Conservation (phyloP, 2,113 vertebrate species). For the Rissa tridactyla region DNA sequence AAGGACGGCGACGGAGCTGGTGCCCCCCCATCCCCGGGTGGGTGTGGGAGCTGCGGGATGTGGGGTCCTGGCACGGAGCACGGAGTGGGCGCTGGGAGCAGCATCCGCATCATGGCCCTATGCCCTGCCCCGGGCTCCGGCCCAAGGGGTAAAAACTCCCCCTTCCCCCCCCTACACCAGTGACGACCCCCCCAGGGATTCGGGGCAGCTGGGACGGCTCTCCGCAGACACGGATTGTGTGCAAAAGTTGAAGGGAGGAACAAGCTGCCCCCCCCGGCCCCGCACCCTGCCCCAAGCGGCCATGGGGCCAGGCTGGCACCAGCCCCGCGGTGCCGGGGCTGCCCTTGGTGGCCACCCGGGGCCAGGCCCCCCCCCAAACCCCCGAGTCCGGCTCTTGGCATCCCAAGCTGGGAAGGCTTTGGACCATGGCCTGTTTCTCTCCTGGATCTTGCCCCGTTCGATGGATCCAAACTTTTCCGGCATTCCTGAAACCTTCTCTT, state of each 20-base stretch:
- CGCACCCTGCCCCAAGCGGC: rapidly evolving
- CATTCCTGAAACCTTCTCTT: neutral
- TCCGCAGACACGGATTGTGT: neutral
- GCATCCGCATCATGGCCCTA: neutral
- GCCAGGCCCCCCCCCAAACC: neutral
- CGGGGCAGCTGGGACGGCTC: neutral
- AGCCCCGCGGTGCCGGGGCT: neutral
- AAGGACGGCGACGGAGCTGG: no score
- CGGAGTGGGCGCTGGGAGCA: neutral
- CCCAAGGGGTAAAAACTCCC: neutral
- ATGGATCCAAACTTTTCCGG: constrained; percentile 7
- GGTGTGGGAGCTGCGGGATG: neutral
- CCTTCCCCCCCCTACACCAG: neutral
- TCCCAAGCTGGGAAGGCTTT: neutral
- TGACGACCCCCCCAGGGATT: neutral
- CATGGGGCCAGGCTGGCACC: neutral
- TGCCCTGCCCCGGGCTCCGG: neutral
- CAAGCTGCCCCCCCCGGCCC: neutral
- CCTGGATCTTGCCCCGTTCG: neutral
- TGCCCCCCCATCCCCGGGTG: neutral
- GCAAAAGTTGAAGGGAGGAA: neutral
- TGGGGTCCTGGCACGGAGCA: neutral
- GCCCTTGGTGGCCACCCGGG: rapidly evolving
- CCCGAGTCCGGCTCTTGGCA: neutral
- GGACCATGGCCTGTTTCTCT: neutral